Conservation (phyloP, 2,113 vertebrate genomes). For the Rhineura floridana region DNA sequence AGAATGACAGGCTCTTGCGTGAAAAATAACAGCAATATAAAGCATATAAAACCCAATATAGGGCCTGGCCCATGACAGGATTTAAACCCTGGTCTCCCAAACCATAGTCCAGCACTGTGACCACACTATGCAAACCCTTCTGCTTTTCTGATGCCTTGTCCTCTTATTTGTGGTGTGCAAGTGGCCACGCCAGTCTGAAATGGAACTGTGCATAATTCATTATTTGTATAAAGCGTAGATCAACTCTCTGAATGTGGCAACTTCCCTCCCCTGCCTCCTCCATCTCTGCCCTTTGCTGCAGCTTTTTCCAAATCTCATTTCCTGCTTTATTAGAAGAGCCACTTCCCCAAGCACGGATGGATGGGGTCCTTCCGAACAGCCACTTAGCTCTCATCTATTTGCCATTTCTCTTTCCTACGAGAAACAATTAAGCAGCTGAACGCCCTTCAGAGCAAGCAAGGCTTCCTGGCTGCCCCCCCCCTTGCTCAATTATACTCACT, state of each 20-base stretch:
- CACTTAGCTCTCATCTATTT: conserved; percentile 3
- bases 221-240: neutral
- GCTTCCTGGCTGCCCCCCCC: neutral
- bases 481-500: neutral
- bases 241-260: neutral
- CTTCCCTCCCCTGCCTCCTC: neutral
- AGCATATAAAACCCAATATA: too few relatives aligned
- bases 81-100: too few relatives aligned
- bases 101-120: too few relatives aligned
- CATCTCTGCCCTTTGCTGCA: neutral
- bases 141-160: neutral
- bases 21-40: too few relatives aligned
- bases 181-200: neutral
- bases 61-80: too few relatives aligned
- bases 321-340: neutral
- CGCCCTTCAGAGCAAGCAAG: neutral
- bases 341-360: neutral
- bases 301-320: conserved; percentile 24
- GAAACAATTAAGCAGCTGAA: conserved; percentile 9
- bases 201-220: neutral
- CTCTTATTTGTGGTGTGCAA: too few relatives aligned
- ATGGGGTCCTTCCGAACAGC: neutral
- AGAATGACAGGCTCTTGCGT: too few relatives aligned
- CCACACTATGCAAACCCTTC: too few relatives aligned
- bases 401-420: neutral